Conservation (phyloP, 2,113 vertebrate species). For the Dipodomys merriami region DNA sequence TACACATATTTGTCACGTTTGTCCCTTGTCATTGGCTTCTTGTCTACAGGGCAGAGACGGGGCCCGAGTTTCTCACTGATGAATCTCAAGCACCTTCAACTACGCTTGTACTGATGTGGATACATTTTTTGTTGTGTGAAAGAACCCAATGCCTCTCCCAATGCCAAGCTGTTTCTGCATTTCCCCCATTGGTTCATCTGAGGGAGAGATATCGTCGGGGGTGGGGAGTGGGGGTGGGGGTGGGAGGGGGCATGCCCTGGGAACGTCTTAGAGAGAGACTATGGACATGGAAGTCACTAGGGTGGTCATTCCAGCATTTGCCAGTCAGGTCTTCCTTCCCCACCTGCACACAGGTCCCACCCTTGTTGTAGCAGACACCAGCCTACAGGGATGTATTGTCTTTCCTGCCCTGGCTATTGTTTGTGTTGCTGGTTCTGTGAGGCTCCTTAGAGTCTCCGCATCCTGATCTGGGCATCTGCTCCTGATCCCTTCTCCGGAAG, state of each 20-base stretch:
- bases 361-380: background rate
- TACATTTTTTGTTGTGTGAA: background rate
- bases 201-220: background rate
- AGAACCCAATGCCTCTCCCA: background rate
- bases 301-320: background rate
- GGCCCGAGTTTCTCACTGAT: background rate
- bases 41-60: background rate
- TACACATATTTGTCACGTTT: too few relatives aligned
- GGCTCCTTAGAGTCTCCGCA: background rate
- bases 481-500: too few relatives aligned
- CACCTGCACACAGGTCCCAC: accelerated
- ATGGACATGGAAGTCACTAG: background rate
- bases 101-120: background rate
- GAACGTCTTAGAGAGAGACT: background rate
- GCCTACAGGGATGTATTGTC: accelerated
- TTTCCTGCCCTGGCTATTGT: background rate
- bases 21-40: background rate
- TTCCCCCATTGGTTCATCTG: background rate
- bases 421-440: background rate
- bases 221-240: too few relatives aligned
- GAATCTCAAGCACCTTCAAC: background rate
- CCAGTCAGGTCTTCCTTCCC: background rate
- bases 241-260: background rate
- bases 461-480: background rate
- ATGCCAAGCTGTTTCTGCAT: background rate